Percentiles rank a stretch among this genome's conserved stretches.
phyloP scores from a whole-genome alignment of 2,113 vertebrate species.

The Urocitellus parryii region DNA sequence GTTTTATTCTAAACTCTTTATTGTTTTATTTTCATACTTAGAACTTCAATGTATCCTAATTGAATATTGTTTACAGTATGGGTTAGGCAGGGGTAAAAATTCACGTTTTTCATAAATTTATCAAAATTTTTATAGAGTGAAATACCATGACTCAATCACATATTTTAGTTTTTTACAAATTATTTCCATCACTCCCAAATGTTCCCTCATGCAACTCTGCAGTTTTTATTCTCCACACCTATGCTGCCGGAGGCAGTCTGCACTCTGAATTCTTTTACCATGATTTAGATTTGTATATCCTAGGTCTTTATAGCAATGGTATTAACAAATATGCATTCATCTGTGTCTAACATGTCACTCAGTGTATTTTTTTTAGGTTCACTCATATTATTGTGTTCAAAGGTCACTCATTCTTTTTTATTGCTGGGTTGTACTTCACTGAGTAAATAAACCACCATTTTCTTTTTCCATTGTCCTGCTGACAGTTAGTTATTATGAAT shows the following conservation, averaged over 20 bases:
- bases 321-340: not conserved
- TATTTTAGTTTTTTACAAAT: not conserved
- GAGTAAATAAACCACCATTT: not conserved
- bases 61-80: not conserved
- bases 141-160: not conserved
- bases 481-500: not conserved
- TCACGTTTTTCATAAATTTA: not conserved
- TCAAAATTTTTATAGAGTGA: not conserved
- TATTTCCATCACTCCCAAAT: not conserved
- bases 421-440: not conserved
- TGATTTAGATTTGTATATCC: not conserved
- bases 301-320: not conserved
- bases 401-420: not conserved
- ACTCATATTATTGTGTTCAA: not conserved
- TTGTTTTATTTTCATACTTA: slow-evolving; percentile 39
- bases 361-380: not conserved
- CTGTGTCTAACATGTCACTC: not conserved
- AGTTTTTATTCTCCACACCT: not conserved
- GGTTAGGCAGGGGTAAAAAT: not conserved
- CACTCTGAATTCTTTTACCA: not conserved
- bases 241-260: not conserved
- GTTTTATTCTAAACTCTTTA: slow-evolving; percentile 10
- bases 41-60: not conserved
- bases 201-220: not conserved
- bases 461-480: not conserved